Percentiles rank a stretch among this genome's conserved stretches.
phyloP scores from a whole-genome alignment of 2,888 invertebrate species.

The Omphaloscelis lunosa region DNA sequence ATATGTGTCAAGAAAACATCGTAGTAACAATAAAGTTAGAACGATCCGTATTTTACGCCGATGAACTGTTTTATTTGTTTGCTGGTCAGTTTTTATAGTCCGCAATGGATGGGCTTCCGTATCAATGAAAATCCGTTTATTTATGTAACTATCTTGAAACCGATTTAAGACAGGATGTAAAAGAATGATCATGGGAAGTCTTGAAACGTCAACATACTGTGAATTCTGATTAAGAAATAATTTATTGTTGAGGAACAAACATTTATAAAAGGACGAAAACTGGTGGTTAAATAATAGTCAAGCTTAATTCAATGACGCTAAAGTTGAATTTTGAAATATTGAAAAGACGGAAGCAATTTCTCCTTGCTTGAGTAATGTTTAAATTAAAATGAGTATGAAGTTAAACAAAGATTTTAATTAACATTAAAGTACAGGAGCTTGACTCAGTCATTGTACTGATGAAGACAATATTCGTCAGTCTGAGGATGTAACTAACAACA shows the following conservation, averaged over 20 bases:
- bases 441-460: constrained; percentile 32
- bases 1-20: constrained; percentile 18
- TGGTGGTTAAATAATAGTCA: not conserved
- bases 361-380: constrained; percentile 29
- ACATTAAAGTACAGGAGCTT: constrained; percentile 29
- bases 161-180: constrained; percentile 35
- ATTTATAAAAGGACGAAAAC: constrained; percentile 21
- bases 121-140: constrained; percentile 46
- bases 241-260: constrained; percentile 45
- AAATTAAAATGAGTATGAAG: constrained; percentile 32
- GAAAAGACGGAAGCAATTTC: constrained; percentile 12
- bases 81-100: constrained; percentile 40
- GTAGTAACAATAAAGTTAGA: constrained; percentile 24
- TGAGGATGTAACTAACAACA: constrained; percentile 8
- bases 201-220: constrained; percentile 25
- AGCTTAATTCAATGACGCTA: not conserved
- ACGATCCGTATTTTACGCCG: constrained; percentile 33
- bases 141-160: constrained; percentile 34
- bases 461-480: constrained; percentile 29
- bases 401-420: constrained; percentile 38
- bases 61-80: constrained; percentile 35
- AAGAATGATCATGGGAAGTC: constrained; percentile 45
- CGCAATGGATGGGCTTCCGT: constrained; percentile 45
- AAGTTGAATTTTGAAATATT: constrained; percentile 16
- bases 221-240: constrained; percentile 40